Base-by-base conservation (phyloP, 2,888 invertebrate genomes). In the Nysson spinosus region DNA sequence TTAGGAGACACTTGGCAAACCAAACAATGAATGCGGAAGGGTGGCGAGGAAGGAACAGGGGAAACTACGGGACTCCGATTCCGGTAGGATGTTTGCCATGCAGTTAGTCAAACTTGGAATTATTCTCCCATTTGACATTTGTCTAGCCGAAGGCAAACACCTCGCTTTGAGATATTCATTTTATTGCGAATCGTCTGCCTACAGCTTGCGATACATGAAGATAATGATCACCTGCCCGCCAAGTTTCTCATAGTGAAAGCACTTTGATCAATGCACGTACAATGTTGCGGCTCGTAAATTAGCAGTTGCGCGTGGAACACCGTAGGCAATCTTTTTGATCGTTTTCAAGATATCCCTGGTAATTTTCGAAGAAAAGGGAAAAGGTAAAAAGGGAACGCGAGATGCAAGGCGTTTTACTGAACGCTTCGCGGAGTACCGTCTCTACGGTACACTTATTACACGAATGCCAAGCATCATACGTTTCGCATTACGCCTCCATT, bases 1-100 rank as follows among this genome's bases (percentile, higher is more conserved):
- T 80, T 77, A 74, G 78, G 82, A 82, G 77, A 78, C 74, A 69
- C 75, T 75, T 64, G 71, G 63, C 54, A 72, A 79, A 72, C 77
- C 76, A 81, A 81, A 79, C 75, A 79, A 28, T 40, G 32, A 5
- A 30, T 50, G 32, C 28, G 52, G 34, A 19, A 32, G 64, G 62
- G 20, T 11, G 32, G 68, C n/a, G 12, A n/a, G 35, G 46, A 40
- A 26, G 34, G 37, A 58, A 47, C 52, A 65, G 43, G 54, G 55
- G 32, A 63, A 62, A 47, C 46, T n/a, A 61, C 49, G 58, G 52
- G 49, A 19, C 34, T 68, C 66, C 64, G 63, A 74, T 74, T 65
- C 65, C 49, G 32, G 46, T 37, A 55, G 64, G 58, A 62, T 56
- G 75, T 80, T 78, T 75, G 74, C 68, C 35, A 63, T 72, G 57